Percentiles rank a stretch among this genome's conserved stretches.
phyloP scores from a whole-genome alignment of 2,797 vertebrate genomes.

The Meda fulgida region DNA sequence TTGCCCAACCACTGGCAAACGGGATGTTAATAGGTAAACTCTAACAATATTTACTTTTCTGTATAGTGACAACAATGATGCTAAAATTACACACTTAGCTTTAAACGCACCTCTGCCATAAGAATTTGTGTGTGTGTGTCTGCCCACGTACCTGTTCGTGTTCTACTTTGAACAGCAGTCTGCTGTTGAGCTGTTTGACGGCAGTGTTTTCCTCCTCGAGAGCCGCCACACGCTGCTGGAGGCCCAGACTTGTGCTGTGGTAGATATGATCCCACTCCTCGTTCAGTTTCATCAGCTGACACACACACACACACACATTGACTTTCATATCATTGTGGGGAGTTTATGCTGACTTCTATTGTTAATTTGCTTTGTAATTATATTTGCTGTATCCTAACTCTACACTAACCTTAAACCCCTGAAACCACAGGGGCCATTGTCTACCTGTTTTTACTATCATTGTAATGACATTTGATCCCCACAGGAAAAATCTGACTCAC shows the following conservation, averaged over 20 bases:
- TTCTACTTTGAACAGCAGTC: slow-evolving; percentile 80
- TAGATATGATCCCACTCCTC: slow-evolving; percentile 86
- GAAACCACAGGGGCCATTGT: neutral
- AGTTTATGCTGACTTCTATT: neutral
- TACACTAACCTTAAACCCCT: neutral
- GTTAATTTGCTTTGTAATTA: neutral
- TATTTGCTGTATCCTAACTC: too few species aligned
- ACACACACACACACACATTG: slow-evolving; percentile 43
- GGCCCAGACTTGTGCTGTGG: slow-evolving; percentile 71
- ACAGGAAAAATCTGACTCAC: neutral
- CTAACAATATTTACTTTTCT: neutral
- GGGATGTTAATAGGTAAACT: neutral
- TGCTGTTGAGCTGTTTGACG: slow-evolving; percentile 76
- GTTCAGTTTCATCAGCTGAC: slow-evolving; percentile 84
- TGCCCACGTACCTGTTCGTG: slow-evolving; percentile 77
- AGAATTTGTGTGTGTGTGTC: neutral
- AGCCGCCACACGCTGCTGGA: slow-evolving; percentile 75
- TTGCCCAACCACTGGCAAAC: neutral
- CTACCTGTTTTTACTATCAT: neutral
- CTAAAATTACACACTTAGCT: neutral
- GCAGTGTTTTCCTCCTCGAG: slow-evolving; percentile 74
- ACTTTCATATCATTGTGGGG: too few species aligned
- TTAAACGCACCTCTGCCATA: neutral
- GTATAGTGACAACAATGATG: neutral
- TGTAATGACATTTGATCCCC: neutral